Evolutionary conservation across 92 coral and sea anemone genomes (phyloP).

Genomic region (Parazoanthus atlanticus): DNA sequence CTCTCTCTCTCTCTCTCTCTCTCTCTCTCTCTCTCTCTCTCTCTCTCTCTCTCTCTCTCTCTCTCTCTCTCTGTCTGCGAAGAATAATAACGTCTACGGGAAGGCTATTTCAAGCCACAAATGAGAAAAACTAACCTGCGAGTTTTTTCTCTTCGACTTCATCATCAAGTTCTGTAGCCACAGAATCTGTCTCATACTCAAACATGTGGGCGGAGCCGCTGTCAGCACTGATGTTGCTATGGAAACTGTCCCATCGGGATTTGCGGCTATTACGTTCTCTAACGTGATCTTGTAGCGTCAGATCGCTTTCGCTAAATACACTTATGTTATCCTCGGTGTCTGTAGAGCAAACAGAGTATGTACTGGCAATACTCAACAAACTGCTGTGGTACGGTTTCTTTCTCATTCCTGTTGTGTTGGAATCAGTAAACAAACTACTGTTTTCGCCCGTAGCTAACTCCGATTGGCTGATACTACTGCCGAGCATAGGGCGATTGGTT

Average conservation of each 20-base stretch:
- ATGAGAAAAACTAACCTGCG: slow-evolving; percentile 44
- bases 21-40: no score
- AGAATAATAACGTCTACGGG: background rate
- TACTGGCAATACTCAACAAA: slow-evolving; percentile 77
- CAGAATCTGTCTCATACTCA: slow-evolving; percentile 81
- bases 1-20: no score
- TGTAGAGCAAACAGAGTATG: slow-evolving; percentile 59
- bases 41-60: no score
- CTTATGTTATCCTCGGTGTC: slow-evolving; percentile 75
- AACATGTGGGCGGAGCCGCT: slow-evolving; percentile 95
- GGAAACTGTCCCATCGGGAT: slow-evolving; percentile 93
- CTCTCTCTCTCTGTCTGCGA: no score
- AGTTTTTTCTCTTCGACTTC: slow-evolving; percentile 57
- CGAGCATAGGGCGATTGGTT: background rate
- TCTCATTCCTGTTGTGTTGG: slow-evolving; percentile 33
- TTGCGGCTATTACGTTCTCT: slow-evolving; percentile 55
- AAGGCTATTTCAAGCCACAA: background rate
- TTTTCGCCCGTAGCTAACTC: slow-evolving; percentile 8
- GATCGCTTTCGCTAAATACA: slow-evolving; percentile 59
- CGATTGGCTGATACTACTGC: slow-evolving; percentile 1
- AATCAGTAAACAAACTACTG: slow-evolving; percentile 38
- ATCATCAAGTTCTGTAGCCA: slow-evolving; percentile 67
- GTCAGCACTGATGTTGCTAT: slow-evolving; percentile 94
- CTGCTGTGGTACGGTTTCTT: slow-evolving; percentile 70
- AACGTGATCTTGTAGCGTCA: slow-evolving; percentile 34